Evolutionary conservation across 2,888 invertebrate species (phyloP).

Genomic region (Agrilus biguttatus): DNA sequence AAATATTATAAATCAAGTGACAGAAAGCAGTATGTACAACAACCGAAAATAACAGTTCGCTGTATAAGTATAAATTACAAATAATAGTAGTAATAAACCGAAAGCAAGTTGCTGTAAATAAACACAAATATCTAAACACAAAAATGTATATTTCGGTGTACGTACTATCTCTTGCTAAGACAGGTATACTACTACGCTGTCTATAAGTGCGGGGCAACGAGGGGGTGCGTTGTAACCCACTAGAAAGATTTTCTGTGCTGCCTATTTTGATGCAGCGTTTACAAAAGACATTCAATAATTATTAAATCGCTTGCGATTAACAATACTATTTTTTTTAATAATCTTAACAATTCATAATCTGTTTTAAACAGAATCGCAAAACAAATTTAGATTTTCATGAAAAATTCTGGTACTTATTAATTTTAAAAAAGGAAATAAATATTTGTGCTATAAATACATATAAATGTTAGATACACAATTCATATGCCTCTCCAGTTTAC

Average conservation of each 20-base stretch:
- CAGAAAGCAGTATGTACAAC: not conserved
- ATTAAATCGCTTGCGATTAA: not conserved
- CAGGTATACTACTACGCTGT: slow-evolving; percentile 46
- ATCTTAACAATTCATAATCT: too few relatives aligned
- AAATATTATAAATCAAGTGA: too few relatives aligned
- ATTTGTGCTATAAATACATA: too few relatives aligned
- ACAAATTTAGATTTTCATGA: too few relatives aligned
- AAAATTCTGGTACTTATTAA: too few relatives aligned
- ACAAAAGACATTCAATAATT: slow-evolving; percentile 5
- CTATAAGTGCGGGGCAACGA: slow-evolving; percentile 44
- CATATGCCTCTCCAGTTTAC: too few relatives aligned
- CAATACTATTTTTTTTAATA: too few relatives aligned
- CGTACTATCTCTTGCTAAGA: slow-evolving; percentile 32
- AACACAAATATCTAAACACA: slow-evolving; percentile 1
- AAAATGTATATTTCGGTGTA: slow-evolving; percentile 10
- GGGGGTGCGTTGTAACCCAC: slow-evolving; percentile 40
- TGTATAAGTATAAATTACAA: not conserved
- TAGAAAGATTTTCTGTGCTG: slow-evolving; percentile 44
- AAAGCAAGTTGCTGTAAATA: not conserved
- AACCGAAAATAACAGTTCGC: not conserved
- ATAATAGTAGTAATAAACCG: not conserved
- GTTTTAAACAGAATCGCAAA: too few relatives aligned
- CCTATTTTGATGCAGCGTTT: slow-evolving; percentile 22
- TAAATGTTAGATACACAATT: too few relatives aligned
- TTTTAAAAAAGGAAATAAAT: too few relatives aligned